Base-by-base conservation (phyloP, 2,888 invertebrate genomes). In the Leptopilina myrica region DNA sequence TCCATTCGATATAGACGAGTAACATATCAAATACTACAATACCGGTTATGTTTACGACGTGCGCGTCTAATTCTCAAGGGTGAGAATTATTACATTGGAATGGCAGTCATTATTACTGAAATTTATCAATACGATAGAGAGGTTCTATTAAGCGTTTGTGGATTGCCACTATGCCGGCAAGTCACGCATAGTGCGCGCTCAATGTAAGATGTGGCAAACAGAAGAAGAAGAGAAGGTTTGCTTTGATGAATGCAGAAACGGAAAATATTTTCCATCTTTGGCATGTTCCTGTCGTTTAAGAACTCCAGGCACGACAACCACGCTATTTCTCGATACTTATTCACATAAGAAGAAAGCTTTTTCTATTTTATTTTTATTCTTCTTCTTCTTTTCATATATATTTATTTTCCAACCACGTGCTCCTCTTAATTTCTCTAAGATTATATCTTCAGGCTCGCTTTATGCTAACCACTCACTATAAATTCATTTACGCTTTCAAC, bases 221-320 rank as follows among this genome's bases (percentile, higher is more conserved):
- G 46, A 49, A 67, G 46, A 67, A 46, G 67, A 67, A 49, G 43
- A 66, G 43, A 15, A 49, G 65, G 33, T 11, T 49, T 2, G 12
- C 64, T 20, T 67, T 67, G 67, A 67, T 67, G 67, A 67, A 67
- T 67, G 67, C 67, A 67, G 67, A 20, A 67, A 67, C 15, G 67
- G 46, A 67, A 67, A 15, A 67, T 20, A 15, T 67, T 33, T 15
- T 66, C 65, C 65, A 43, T 43, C 40, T 43, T 66, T n/a, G 46
- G 43, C 46, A 15, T 67, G 67, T 46, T 46, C 67, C 46, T 46
- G 67, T 49, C 67, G 46, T 46, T 67, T 67, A 67, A 15, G 67
- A 67, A 67, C 67, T 67, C 67, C 14, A 59, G 15, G 59, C 59
- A 59, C 59, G 59, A 59, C 59, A 67, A 67, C 15, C 65, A 66